phyloP scores from a whole-genome alignment of 2,113 vertebrate species.

The Holacanthus passer region DNA sequence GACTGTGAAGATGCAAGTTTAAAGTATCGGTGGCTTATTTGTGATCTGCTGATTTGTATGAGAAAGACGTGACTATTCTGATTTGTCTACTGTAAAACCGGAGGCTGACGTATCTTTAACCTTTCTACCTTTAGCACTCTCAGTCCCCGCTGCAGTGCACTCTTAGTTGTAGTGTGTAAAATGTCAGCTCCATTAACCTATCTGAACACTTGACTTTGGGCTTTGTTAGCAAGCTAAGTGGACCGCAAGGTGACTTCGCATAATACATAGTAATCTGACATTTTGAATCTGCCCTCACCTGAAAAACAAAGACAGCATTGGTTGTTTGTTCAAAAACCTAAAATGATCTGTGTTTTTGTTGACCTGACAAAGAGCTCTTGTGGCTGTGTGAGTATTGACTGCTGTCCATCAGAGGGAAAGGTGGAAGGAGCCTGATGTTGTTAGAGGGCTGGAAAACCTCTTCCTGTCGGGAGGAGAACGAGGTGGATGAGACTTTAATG shows the following conservation, averaged over 20 bases:
- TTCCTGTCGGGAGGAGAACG: not conserved
- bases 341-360: slow-evolving; percentile 31
- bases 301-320: slow-evolving; percentile 28
- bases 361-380: slow-evolving; percentile 33
- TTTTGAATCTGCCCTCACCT: slow-evolving; percentile 32
- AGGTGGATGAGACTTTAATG: not conserved
- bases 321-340: slow-evolving; percentile 18
- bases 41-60: not conserved
- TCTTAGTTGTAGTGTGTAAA: slow-evolving; percentile 38
- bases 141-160: slow-evolving; percentile 15
- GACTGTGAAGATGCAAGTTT: slow-evolving; percentile 1
- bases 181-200: slow-evolving; percentile 69
- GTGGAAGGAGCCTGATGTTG: not conserved
- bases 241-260: slow-evolving; percentile 43
- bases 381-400: not conserved
- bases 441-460: not conserved
- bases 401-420: not conserved
- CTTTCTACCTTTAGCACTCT: slow-evolving; percentile 37
- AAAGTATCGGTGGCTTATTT: not conserved
- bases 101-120: slow-evolving; percentile 17
- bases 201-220: slow-evolving; percentile 53
- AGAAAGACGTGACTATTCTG: slow-evolving; percentile 16
- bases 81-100: slow-evolving; percentile 19
- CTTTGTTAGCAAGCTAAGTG: slow-evolving; percentile 40
- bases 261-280: slow-evolving; percentile 57